Base-by-base conservation (phyloP, 2,888 invertebrate genomes). In the Melipona beecheii region DNA sequence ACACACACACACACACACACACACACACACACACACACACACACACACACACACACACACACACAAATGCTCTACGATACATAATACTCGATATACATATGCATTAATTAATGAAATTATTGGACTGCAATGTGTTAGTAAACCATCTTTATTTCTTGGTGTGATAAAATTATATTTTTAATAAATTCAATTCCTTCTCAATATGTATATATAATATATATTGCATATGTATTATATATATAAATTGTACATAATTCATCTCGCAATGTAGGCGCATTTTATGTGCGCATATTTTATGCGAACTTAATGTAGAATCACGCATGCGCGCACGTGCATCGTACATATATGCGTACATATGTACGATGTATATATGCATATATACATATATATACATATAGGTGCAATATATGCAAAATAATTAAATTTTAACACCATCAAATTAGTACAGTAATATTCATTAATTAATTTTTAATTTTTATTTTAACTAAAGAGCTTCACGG, bases 131-230 rank as follows among this genome's bases (percentile, higher is more conserved):
- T 27, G 70, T 83, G 50, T 84, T 79, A 76, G 68, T 89, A 89
- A 89, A 87, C 84, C 89, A 84, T 78, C 76, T 89, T 89, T 89
- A 89, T 86, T 77, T 83, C 73, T 84, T 68, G 72, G 68, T 77
- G 79, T 74, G 72, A 87, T 89, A 89, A 89, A 89, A 89, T n/a
- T n/a, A n/a, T n/a, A n/a, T 88, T 88, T 81, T 88, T 87, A 89
- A 89, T 81, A 78, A 78, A 89, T 85, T 89, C 89, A 89, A 89
- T 84, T 87, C 86, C 78, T 85, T 75, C 78, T 71, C 75, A 79
- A 86, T 82, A 56, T 36, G 9, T 36, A 36, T 36, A 36, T 9
- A 6, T 9, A 36, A 31, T 31, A 31, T 31, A 31, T 31, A 31
- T 31, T 36, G 9, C 9, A 36, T 9, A 36, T 9, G 9, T 36